These are phyloP conservation scores for Chunga burmeisteri DNA, from an alignment of 2,113 vertebrate species.

Conservation along the genomic window DNA sequence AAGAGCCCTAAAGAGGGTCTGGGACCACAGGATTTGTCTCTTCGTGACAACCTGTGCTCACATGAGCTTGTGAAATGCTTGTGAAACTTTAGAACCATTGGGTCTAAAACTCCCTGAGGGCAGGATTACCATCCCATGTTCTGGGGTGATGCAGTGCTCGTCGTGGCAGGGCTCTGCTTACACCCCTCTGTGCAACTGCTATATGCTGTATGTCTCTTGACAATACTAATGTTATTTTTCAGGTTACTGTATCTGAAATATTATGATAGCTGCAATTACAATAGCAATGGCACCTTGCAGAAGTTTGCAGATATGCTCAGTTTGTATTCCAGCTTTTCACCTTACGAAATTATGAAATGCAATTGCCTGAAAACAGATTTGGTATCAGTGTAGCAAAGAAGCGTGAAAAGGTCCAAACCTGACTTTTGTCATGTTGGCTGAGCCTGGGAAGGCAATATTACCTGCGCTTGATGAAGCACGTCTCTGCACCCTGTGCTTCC, in stretches of 20 bases:
- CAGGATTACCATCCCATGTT: neutral
- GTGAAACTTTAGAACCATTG: neutral
- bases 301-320: neutral
- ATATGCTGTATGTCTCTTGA: fast-evolving
- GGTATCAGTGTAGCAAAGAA: neutral
- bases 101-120: neutral
- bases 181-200: fast-evolving
- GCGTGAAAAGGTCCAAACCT: neutral
- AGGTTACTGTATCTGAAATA: neutral
- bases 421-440: neutral
- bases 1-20: neutral
- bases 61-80: neutral
- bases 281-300: neutral
- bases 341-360: fast-evolving
- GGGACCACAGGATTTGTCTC: neutral
- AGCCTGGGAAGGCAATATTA: neutral
- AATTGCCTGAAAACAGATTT: neutral
- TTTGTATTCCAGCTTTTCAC: neutral
- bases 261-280: neutral
- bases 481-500: neutral
- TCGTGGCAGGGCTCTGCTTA: neutral
- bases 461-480: neutral
- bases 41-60: neutral
- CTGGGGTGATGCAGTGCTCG: neutral
- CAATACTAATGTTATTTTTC: neutral